These are phyloP conservation scores for Dendrolimus houi DNA, from an alignment of 2,888 invertebrate genomes.

Conservation along the genomic window DNA sequence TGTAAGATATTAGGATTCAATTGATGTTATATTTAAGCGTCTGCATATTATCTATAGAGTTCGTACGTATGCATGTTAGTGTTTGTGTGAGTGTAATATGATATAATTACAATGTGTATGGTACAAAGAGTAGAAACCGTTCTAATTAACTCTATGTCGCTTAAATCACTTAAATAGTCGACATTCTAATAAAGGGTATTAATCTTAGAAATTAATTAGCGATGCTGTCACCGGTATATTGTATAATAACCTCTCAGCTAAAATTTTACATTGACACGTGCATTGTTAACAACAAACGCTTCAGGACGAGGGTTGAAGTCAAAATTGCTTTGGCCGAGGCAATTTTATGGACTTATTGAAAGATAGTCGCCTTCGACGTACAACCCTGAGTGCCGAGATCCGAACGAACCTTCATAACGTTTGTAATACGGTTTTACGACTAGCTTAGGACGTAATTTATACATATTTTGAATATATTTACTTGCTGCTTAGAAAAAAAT, in stretches of 20 bases:
- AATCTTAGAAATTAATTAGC: slow-evolving; percentile 45
- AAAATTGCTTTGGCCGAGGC: slow-evolving; percentile 38
- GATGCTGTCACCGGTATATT: too few relatives aligned
- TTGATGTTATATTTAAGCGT: too few relatives aligned
- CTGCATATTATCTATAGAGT: too few relatives aligned
- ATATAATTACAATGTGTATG: too few relatives aligned
- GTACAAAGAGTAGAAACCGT: too few relatives aligned
- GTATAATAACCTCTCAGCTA: slow-evolving; percentile 20
- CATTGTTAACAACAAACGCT: slow-evolving; percentile 45
- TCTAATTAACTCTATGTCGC: too few relatives aligned
- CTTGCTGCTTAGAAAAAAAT: slow-evolving; percentile 56
- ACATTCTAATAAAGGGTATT: too few relatives aligned
- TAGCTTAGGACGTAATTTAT: slow-evolving; percentile 68
- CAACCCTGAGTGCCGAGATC: slow-evolving; percentile 67
- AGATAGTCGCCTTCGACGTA: slow-evolving; percentile 53
- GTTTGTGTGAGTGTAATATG: too few relatives aligned
- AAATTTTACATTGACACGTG: slow-evolving; percentile 60
- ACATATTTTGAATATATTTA: slow-evolving; percentile 71
- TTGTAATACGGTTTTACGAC: slow-evolving; percentile 70
- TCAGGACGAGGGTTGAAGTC: slow-evolving; percentile 26
- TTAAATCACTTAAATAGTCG: too few relatives aligned
- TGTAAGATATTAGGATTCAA: too few relatives aligned
- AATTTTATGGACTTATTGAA: slow-evolving; percentile 65
- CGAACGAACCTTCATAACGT: slow-evolving; percentile 63
- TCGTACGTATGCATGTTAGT: too few relatives aligned